Evolutionary conservation across 1,140 invertebrate genomes (phyloP).

Genomic region (Drosophila persimilis): DNA sequence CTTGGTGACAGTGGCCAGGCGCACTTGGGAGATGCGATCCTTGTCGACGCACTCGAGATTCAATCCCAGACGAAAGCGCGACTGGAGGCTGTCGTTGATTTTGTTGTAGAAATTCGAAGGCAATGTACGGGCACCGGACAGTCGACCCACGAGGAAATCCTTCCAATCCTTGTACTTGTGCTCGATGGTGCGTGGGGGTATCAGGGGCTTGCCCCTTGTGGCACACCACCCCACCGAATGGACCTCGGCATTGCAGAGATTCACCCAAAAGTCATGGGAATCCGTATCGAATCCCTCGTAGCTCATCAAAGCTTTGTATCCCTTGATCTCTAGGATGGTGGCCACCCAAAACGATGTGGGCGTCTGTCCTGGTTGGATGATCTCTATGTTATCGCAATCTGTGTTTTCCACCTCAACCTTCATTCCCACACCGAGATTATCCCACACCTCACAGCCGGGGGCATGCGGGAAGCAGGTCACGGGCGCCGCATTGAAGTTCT

Average conservation of each 20-base stretch:
- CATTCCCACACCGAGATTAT: conserved; percentile 96
- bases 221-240: conserved; percentile 99
- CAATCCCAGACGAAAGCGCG: conserved; percentile 91
- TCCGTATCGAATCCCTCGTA: conserved; percentile 96
- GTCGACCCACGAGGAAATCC: conserved; percentile 93
- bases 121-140: conserved; percentile 96
- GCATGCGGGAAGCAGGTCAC: conserved; percentile 96
- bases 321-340: conserved; percentile 94
- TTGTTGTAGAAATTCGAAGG: conserved; percentile 96
- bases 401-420: conserved; percentile 97
- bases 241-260: conserved; percentile 95
- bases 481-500: conserved; percentile 92
- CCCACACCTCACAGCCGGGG: conserved; percentile 95
- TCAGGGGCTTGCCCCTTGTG: conserved; percentile 95
- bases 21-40: conserved; percentile 96
- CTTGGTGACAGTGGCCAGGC: conserved; percentile 93
- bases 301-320: conserved; percentile 95
- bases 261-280: conserved; percentile 97
- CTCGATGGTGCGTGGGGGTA: conserved; percentile 95
- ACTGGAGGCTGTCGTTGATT: conserved; percentile 92
- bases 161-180: conserved; percentile 98
- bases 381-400: conserved; percentile 89
- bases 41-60: conserved; percentile 98
- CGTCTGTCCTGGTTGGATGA: conserved; percentile 87
- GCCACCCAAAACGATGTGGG: conserved; percentile 97